Base-by-base conservation (phyloP, 2,797 vertebrate species). In the Sphenodon punctatus region DNA sequence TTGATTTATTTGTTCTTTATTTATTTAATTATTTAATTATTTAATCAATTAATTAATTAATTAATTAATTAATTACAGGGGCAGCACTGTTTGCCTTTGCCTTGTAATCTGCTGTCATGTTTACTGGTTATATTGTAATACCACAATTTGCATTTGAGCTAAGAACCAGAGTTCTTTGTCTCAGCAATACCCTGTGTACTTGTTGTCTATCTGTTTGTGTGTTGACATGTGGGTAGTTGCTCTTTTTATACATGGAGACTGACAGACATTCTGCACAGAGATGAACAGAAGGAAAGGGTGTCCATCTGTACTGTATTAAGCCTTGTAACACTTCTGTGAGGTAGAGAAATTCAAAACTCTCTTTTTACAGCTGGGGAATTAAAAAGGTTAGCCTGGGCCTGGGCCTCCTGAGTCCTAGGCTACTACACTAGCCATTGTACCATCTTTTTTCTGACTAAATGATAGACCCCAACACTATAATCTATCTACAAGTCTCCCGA, bases 21-120 rank as follows among this genome's bases (percentile, higher is more conserved):
- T n/a, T n/a, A n/a, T n/a, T n/a, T n/a, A n/a, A n/a, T n/a, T n/a
- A n/a, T n/a, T n/a, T n/a, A n/a, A n/a, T n/a, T n/a, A n/a, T n/a
- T n/a, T n/a, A n/a, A n/a, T n/a, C n/a, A n/a, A n/a, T n/a, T n/a
- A n/a, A n/a, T n/a, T n/a, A n/a, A n/a, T n/a, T n/a, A n/a, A n/a
- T n/a, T 27, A 61, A 25, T 15, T n/a, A n/a, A 15, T 10, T 19
- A 17, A 12, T 61, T 39, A 19, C 41, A 41, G 32, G 9, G 38
- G 16, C 38, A 19, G 25, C 17, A 11, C 27, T 61, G 38, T 61
- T 41, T 61, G 23, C 25, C 41, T 27, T 25, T n/a, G n/a, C 5
- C 6, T 61, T 2, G 1, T 41, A 41, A 25, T n/a, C 17, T 2
- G 3, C 8, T 6, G 25, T 38, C 20, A 17, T 15, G 7, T 41